Conservation (phyloP, 2,888 invertebrate species). For the Pseudococcus longispinus region DNA sequence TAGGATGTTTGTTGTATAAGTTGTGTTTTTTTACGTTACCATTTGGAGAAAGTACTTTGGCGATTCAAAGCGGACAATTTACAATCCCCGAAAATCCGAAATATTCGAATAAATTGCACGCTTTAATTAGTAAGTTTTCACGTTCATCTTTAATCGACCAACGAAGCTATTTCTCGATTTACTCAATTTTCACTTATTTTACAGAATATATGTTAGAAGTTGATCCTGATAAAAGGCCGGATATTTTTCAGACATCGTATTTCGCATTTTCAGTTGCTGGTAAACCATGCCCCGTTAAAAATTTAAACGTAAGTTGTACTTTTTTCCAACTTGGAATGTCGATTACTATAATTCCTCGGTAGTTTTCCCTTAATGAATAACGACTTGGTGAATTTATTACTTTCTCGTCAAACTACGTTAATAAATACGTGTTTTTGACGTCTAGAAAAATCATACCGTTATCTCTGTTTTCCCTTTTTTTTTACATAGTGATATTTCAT, state of each 20-base stretch:
- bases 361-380: neutral
- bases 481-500: neutral
- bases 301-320: conserved; percentile 74
- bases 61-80: conserved; percentile 88
- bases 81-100: conserved; percentile 81
- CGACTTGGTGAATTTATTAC: neutral
- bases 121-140: conserved; percentile 70
- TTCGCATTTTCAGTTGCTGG: conserved; percentile 75
- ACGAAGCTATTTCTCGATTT: neutral
- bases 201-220: conserved; percentile 82
- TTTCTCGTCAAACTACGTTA: neutral
- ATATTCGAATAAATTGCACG: conserved; percentile 75
- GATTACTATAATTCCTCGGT: neutral
- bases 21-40: conserved; percentile 88
- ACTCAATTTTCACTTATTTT: conserved; percentile 59
- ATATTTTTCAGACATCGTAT: conserved; percentile 83
- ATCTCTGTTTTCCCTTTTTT: neutral
- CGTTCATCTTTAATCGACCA: neutral
- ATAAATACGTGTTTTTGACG: neutral
- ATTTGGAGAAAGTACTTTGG: conserved; percentile 90
- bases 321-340: neutral
- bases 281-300: conserved; percentile 79
- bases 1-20: conserved; percentile 87
- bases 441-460: too few relatives aligned
- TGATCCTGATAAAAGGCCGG: conserved; percentile 81